Evolutionary conservation across 2,888 invertebrate genomes (phyloP), one percentile per base, ranked within the genome.

Genomic region (Lobophora halterata): DNA sequence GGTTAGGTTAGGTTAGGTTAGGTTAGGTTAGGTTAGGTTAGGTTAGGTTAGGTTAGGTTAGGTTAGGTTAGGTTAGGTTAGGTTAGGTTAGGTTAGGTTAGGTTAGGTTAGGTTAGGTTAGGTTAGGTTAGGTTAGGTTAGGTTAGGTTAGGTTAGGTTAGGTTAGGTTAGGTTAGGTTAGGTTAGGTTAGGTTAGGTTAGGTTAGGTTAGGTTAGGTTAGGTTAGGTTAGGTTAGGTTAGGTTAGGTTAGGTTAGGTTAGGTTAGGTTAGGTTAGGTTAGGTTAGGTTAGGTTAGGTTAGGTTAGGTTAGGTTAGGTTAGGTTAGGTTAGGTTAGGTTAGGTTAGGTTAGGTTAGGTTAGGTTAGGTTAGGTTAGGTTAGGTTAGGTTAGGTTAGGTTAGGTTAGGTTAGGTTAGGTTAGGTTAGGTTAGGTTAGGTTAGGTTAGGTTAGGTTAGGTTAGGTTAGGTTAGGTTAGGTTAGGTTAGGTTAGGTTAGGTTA

Each of bases 401-500:
- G 35, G 35, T 35, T 35, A 35, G 35, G 35, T 35, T 35, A 35
- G 35, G 35, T 35, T 35, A 35, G 35, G 35, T 28, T 35, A 35
- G 35, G 35, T 35, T 35, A 35, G 35, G 35, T 35, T 35, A 35
- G 35, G 35, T 35, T 36, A 36, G 35, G 35, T 36, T 36, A 36
- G 35, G 35, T 36, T 35, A 35, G 34, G 34, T 35, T 35, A 35
- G 34, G 34, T 35, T 35, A 35, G 35, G 35, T 26, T 25, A 25
- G 25, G 25, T 25, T 25, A 25, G 25, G 25, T 25, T 25, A 25
- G 17, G 19, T 17, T 19, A 25, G 19, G 19, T 18, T 25, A 29
- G 33, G 33, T 31, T 29, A 20, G 29, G 29, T 29, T 29, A 29
- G 29, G 45, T 49, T 45, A 45, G 49, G 45, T 49, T 49, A 45